Percentiles rank a stretch among this genome's conserved stretches.
phyloP scores from a whole-genome alignment of 2,888 invertebrate genomes.

The Pyrrhosoma nymphula region DNA sequence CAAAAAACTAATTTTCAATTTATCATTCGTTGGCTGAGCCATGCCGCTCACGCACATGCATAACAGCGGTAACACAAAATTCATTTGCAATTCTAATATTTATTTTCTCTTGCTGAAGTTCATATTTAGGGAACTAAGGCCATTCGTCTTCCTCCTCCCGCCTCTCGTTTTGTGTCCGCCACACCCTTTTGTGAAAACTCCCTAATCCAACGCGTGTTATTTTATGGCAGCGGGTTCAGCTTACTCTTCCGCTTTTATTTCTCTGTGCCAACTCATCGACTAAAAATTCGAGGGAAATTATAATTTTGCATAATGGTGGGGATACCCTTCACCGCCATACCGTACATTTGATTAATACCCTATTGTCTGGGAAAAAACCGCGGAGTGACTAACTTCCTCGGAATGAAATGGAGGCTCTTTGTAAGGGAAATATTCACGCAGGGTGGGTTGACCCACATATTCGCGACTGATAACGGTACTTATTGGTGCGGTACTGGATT shows the following conservation, averaged over 20 bases:
- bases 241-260: not conserved
- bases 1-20: not conserved
- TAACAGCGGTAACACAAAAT: not conserved
- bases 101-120: not conserved
- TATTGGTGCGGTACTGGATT: too few species aligned
- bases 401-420: not conserved
- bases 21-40: not conserved
- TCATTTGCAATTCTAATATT: conserved; percentile 18
- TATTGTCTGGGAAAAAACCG: not conserved
- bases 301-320: not conserved
- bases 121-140: not conserved
- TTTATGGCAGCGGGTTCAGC: not conserved
- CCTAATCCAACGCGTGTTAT: not conserved
- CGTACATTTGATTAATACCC: not conserved
- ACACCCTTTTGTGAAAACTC: not conserved
- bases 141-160: not conserved
- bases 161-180: not conserved
- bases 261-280: not conserved
- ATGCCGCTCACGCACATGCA: not conserved
- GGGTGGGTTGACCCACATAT: too few species aligned
- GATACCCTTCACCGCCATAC: not conserved
- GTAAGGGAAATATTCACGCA: not conserved
- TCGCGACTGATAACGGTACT: too few species aligned
- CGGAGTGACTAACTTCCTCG: not conserved
- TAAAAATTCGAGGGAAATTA: not conserved